Evolutionary conservation across 2,888 invertebrate genomes (phyloP).

Genomic region (Gibbula magus): DNA sequence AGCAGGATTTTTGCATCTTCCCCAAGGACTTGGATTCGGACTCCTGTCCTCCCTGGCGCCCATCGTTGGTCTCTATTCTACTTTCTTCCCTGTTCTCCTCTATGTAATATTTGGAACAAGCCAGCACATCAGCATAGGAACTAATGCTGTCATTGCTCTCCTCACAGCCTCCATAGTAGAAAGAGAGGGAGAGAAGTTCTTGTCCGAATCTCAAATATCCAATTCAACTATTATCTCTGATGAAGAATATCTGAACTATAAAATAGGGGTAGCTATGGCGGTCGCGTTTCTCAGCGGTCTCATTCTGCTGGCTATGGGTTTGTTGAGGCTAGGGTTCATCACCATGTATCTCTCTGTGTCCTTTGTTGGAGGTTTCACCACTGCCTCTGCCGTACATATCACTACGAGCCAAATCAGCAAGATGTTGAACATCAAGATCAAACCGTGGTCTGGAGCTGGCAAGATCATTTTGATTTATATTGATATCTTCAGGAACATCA

Average conservation of each 20-base stretch:
- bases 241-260: constrained; percentile 38
- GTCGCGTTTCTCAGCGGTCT: constrained; percentile 48
- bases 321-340: constrained; percentile 55
- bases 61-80: constrained; percentile 61
- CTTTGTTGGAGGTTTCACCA: constrained; percentile 63
- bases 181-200: constrained; percentile 34
- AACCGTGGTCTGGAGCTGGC: constrained; percentile 45
- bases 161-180: constrained; percentile 61
- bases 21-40: constrained; percentile 68
- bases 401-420: constrained; percentile 57
- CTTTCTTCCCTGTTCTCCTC: constrained; percentile 63
- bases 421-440: constrained; percentile 49
- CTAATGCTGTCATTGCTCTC: constrained; percentile 65
- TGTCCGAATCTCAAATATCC: constrained; percentile 1
- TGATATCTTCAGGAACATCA: constrained; percentile 79
- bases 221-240: neutral
- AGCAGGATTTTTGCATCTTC: constrained; percentile 68
- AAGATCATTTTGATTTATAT: constrained; percentile 77
- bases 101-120: constrained; percentile 66
- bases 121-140: constrained; percentile 63
- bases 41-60: constrained; percentile 62
- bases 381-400: constrained; percentile 61
- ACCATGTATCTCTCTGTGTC: constrained; percentile 59
- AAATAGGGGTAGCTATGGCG: constrained; percentile 53
- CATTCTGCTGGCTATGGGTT: constrained; percentile 49